A percentile compares a stretch with the other conserved stretches of the same genome.
These are phyloP conservation scores for Silurus meridionalis DNA, from an alignment of 2,113 vertebrate genomes.

Conservation along the genomic window DNA sequence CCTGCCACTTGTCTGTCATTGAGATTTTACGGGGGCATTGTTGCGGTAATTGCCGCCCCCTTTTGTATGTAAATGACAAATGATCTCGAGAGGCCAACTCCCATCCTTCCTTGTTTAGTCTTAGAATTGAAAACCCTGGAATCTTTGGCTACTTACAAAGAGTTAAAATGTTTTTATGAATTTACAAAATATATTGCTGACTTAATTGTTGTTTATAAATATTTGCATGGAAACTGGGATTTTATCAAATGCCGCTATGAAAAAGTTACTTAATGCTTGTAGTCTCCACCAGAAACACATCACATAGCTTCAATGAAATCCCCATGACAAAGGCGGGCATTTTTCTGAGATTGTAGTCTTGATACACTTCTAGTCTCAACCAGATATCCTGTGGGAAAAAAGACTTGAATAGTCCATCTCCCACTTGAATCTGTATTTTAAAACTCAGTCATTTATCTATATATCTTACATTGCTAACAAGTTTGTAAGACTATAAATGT, in stretches of 20 bases:
- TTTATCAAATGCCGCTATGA: neutral
- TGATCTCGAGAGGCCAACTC: conserved; percentile 45
- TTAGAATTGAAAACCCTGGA: conserved; percentile 19
- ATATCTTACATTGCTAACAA: neutral
- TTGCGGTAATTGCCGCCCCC: conserved; percentile 48
- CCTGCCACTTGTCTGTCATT: conserved; percentile 47
- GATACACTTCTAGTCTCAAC: neutral
- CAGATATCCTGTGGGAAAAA: neutral
- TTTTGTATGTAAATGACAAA: conserved; percentile 54
- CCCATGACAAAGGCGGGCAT: neutral
- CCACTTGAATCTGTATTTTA: neutral
- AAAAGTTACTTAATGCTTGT: neutral
- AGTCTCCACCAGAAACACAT: neutral
- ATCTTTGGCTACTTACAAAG: conserved; percentile 20
- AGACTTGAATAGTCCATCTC: neutral
- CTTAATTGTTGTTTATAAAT: neutral
- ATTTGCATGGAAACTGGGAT: neutral
- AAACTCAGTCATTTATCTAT: neutral
- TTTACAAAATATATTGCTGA: neutral
- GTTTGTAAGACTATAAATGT: neutral
- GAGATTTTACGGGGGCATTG: conserved; percentile 42
- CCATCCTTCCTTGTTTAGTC: conserved; percentile 8
- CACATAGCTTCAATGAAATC: too few species aligned
- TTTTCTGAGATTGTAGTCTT: neutral
- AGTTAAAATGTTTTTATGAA: neutral